Percentiles rank a stretch among this genome's conserved stretches.
These are phyloP conservation scores for Tachyglossus aculeatus DNA, from an alignment of 2,797 vertebrate species.

Conservation along the genomic window DNA sequence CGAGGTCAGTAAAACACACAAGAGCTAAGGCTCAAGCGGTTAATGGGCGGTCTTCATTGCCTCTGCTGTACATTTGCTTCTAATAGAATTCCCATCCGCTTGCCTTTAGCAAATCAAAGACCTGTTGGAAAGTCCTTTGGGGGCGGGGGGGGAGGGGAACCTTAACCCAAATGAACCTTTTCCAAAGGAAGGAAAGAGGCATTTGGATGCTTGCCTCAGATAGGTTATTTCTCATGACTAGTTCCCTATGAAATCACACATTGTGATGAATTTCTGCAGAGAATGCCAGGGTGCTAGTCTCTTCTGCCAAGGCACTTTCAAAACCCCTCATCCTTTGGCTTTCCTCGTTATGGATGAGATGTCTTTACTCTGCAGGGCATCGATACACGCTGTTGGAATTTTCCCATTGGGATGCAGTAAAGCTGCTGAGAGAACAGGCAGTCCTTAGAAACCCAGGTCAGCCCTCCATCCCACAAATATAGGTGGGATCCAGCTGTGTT, in stretches of 20 bases:
- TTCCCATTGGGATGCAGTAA: neutral
- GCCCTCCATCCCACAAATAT: neutral
- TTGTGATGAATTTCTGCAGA: slow-evolving; percentile 19
- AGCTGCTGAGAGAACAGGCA: neutral
- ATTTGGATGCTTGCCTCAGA: neutral
- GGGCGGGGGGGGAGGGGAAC: slow-evolving; percentile 36
- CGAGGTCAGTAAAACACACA: slow-evolving; percentile 61
- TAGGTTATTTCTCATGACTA: slow-evolving; percentile 7
- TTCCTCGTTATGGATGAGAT: accelerated
- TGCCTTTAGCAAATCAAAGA: slow-evolving; percentile 43
- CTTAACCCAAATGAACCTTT: slow-evolving; percentile 17
- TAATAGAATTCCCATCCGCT: slow-evolving; percentile 60
- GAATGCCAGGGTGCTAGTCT: neutral
- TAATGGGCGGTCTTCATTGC: slow-evolving; percentile 51
- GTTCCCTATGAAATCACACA: slow-evolving; percentile 6
- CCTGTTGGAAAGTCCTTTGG: slow-evolving; percentile 19
- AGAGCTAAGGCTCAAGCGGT: slow-evolving; percentile 49
- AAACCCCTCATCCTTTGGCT: neutral
- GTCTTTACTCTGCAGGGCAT: neutral
- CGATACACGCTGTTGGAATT: neutral
- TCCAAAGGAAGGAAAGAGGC: neutral
- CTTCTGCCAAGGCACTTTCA: neutral
- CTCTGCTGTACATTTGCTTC: slow-evolving; percentile 54
- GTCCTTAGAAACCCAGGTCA: neutral
- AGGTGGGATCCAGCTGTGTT: neutral